Base-by-base conservation (phyloP, 2,888 invertebrate species). In the Beris chalybata region DNA sequence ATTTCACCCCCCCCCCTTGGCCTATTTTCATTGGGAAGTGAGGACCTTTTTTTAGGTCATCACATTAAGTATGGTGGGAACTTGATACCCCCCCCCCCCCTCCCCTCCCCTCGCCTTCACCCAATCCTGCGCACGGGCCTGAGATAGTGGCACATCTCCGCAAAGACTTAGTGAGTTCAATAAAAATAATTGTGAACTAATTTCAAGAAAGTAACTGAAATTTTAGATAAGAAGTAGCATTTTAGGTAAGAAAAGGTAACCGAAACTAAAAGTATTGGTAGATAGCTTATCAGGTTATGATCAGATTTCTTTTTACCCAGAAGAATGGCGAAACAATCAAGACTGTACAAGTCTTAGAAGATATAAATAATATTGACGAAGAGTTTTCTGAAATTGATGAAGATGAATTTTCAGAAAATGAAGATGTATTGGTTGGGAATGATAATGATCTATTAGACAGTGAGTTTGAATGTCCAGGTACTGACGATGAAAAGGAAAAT, bases 401-500 rank as follows among this genome's bases (percentile, higher is more conserved):
- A 59, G 63, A 69, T 55, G 67, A 67, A 67, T 56, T 56, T 59
- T 69, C 69, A 65, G 67, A 67, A 67, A 69, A 56, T 61, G 69
- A 67, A 67, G 65, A 65, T 61, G 55, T 65, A 65, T 38, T 65
- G 55, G 64, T 64, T 69, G 59, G 38, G 59, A 67, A 59, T 64
- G 22, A 22, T 2, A 22, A 22, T 22, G n/a, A n/a, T n/a, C n/a
- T n/a, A n/a, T n/a, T n/a, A n/a, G 55, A 69, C 29, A 67, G 64
- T 45, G 67, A 69, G 63, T 69, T 56, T 67, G 67, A 69, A 29
- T 64, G 12, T 50, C 55, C 48, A 55, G 66, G 61, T 66, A 66
- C 13, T 48, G 67, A 67, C 64, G 58, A 64, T 54, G 69, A 67
- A 38, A 31, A 67, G 57, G 69, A 67, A 64, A 67, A 65, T 61